Base-by-base conservation (phyloP, 2,888 invertebrate species). In the Nomada fabriciana region DNA sequence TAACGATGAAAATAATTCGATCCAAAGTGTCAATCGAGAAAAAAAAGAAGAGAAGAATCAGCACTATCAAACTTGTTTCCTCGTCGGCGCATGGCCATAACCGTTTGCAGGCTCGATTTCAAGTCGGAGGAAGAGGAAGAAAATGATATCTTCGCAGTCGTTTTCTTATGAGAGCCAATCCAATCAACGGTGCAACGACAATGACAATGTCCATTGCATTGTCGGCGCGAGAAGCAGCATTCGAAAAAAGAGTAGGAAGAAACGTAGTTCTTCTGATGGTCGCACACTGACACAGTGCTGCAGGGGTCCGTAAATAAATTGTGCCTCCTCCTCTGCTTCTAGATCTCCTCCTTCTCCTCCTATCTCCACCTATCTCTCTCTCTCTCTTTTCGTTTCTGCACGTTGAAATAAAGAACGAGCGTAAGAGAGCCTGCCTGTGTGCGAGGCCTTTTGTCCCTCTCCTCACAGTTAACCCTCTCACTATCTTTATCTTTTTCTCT, bases 271-370 rank as follows among this genome's bases (percentile, higher is more conserved):
- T 71, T 69, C 82, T 74, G 63, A 47, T 13, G 42, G 71, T 82
- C 81, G 78, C 82, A 73, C 43, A 81, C 84, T 83, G 80, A 83
- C 84, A 82, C 82, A 82, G 78, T 82, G 81, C 74, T 78, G 83
- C 82, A 67, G 79, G 83, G 82, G 76, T 90, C 85, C 86, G 84
- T 85, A 90, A 91, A 91, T 90, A 91, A 90, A 89, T 90, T 80
- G 81, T 75, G 64, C 81, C 82, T 85, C 82, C 80, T 73, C 75
- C 69, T 73, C 65, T 63, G 73, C 73, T 74, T 43, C 68, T 68
- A 77, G 53, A 36, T 69, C 57, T 47, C 36, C 61, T 69, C 75
- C 57, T 60, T 36, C 50, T 55, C 47, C n/a, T 47, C 69, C 64
- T 25, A 59, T 70, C 47, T 47, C 47, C 15, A 11, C 15, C 47